Percentiles rank a stretch among this genome's conserved stretches.
Conservation (phyloP, 1,140 invertebrate species). For the Steinernema khuongi region DNA sequence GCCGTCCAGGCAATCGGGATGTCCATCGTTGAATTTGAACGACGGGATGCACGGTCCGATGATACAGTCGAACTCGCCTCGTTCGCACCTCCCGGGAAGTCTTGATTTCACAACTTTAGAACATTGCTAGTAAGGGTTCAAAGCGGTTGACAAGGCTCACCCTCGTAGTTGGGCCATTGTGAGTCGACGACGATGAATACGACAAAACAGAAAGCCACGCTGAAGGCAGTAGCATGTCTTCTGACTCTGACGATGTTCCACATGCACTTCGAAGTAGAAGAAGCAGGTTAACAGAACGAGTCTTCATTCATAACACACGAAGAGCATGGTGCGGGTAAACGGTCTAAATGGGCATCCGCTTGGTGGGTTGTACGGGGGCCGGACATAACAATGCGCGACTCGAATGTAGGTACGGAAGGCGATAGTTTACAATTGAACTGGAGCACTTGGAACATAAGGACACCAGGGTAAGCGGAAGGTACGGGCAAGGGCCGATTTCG, state of each 20-base stretch:
- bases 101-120: neutral
- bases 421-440: neutral
- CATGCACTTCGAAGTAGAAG: neutral
- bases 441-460: no score
- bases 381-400: neutral
- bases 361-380: neutral
- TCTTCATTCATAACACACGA: neutral
- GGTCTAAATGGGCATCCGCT: neutral
- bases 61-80: constrained; percentile 38
- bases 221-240: neutral
- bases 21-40: constrained; percentile 35
- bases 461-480: no score
- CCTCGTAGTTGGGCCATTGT: neutral
- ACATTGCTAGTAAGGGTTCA: neutral
- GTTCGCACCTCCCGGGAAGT: constrained; percentile 31
- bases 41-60: constrained; percentile 34
- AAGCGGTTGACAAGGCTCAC: neutral
- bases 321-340: neutral
- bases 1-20: constrained; percentile 38
- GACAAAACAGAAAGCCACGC: neutral
- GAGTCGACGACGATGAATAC: neutral
- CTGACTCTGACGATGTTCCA: neutral
- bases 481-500: no score
- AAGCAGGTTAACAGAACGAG: neutral
- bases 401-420: neutral